Evolutionary conservation across 2,888 invertebrate genomes (phyloP).

Genomic region (Octonoba sinensis): DNA sequence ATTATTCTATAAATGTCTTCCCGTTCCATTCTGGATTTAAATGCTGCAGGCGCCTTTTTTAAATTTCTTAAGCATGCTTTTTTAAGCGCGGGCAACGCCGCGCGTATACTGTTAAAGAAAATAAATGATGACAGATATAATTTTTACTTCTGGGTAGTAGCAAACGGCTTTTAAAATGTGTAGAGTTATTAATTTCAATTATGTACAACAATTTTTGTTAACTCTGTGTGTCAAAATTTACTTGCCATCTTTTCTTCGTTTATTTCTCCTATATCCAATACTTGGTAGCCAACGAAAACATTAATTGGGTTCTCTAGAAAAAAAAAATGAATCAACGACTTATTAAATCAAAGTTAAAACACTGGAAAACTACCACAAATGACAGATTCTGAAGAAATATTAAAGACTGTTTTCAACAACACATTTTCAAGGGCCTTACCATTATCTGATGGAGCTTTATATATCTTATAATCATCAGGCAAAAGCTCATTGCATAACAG

Average conservation of each 20-base stretch:
- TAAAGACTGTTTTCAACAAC: background rate
- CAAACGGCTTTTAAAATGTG: no score
- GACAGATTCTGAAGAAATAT: background rate
- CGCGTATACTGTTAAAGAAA: no score
- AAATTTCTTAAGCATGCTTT: no score
- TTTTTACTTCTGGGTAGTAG: no score
- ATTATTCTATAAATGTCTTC: no score
- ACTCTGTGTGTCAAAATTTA: background rate
- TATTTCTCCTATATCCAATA: constrained; percentile 40
- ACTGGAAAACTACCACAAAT: background rate
- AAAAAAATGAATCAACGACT: background rate
- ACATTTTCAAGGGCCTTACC: constrained; percentile 7
- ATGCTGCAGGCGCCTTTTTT: no score
- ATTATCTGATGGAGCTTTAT: constrained; percentile 31
- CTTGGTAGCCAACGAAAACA: constrained; percentile 33
- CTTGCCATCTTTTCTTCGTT: constrained; percentile 37
- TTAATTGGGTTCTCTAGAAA: constrained; percentile 24
- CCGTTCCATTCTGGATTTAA: no score
- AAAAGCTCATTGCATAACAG: constrained; percentile 21
- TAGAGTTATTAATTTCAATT: no score
- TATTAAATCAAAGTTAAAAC: no score
- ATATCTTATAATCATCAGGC: constrained; percentile 31
- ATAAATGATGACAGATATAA: no score
- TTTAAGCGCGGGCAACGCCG: no score
- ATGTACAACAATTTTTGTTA: background rate